phyloP scores from a whole-genome alignment of 2,888 invertebrate species.

The Dasypogon diadema region DNA sequence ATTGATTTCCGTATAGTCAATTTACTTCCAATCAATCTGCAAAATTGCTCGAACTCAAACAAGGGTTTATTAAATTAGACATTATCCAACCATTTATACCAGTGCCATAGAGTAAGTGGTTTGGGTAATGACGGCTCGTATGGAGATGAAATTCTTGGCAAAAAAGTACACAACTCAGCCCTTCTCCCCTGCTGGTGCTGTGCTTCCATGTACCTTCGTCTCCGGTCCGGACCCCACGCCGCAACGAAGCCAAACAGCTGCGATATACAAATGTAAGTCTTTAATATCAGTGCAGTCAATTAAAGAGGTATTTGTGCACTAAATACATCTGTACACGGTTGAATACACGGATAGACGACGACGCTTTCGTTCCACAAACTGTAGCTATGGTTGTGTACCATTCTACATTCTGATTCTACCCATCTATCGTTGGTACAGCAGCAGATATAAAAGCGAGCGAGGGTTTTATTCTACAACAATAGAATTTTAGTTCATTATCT shows the following conservation, averaged over 20 bases:
- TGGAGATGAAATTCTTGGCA: conserved; percentile 38
- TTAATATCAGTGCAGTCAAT: conserved; percentile 41
- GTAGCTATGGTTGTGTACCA: conserved; percentile 12
- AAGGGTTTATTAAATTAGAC: conserved; percentile 18
- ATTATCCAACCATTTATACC: conserved; percentile 13
- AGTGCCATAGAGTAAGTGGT: not conserved
- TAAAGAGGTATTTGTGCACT: conserved; percentile 38
- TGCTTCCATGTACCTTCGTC: not conserved
- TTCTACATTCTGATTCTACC: not conserved
- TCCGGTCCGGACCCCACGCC: not conserved
- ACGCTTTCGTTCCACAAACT: not conserved
- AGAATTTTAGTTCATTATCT: conserved; percentile 61
- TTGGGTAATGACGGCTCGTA: conserved; percentile 16
- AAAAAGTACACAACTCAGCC: conserved; percentile 33
- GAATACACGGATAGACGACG: conserved; percentile 37
- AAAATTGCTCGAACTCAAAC: conserved; percentile 14
- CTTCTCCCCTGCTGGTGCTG: not conserved
- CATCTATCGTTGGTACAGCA: conserved; percentile 27
- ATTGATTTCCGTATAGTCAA: not conserved
- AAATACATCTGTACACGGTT: conserved; percentile 16
- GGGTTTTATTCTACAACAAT: conserved; percentile 56
- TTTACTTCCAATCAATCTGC: conserved; percentile 24
- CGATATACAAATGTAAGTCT: conserved; percentile 30
- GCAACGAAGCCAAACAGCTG: conserved; percentile 37
- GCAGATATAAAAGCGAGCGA: conserved; percentile 39